Percentiles rank a stretch among this genome's conserved stretches.
phyloP scores from a whole-genome alignment of 2,888 invertebrate species.

The Trichogramma dendrolimi region DNA sequence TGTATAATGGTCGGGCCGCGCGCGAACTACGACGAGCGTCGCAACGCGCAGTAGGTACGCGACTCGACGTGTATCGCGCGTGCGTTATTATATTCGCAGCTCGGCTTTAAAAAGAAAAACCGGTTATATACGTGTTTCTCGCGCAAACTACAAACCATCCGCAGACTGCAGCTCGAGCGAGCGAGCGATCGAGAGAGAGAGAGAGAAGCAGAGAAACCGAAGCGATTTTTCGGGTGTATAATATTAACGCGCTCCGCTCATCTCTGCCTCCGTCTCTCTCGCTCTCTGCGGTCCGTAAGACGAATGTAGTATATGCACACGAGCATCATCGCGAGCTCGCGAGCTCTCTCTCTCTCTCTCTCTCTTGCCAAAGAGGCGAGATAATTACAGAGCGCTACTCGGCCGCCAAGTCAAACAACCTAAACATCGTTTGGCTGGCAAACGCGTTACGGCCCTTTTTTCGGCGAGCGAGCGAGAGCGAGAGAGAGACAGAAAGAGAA shows the following conservation, averaged over 20 bases:
- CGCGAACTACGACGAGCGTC: too few species aligned
- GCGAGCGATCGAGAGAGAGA: conserved; percentile 10
- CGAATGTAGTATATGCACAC: too few species aligned
- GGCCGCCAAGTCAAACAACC: conserved; percentile 51
- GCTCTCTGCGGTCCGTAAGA: too few species aligned
- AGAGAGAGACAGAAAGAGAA: too few species aligned
- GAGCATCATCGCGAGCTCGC: not conserved
- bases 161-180: not conserved
- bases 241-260: not conserved
- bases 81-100: too few species aligned
- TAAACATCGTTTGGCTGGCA: conserved; percentile 40
- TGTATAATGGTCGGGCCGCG: too few species aligned
- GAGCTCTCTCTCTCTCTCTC: not conserved
- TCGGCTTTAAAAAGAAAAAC: not conserved
- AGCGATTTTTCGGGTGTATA: too few species aligned
- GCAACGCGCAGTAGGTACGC: too few species aligned
- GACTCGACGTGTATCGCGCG: too few species aligned
- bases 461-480: too few species aligned
- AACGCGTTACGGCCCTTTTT: too few species aligned
- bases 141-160: not conserved
- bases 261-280: not conserved
- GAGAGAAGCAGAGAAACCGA: conserved; percentile 8
- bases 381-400: conserved; percentile 50
- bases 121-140: not conserved
- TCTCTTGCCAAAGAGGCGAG: conserved; percentile 41